Conservation (phyloP, 1,140 invertebrate genomes). For the Heliconius nattereri region DNA sequence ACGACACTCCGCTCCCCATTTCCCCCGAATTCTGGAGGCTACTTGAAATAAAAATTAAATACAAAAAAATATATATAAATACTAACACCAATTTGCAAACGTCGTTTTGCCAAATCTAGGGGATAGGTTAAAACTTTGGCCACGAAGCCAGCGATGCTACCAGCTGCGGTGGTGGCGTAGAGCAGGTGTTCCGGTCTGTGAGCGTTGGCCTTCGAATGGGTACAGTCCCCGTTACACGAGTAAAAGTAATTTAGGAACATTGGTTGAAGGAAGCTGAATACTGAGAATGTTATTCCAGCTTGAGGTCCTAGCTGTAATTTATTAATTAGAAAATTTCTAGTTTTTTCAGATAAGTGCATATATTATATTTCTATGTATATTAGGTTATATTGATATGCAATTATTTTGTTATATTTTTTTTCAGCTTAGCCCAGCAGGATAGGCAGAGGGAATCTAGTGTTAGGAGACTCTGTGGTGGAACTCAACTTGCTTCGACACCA, state of each 20-base stretch:
- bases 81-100: slow-evolving; percentile 66
- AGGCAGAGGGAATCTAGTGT: too few relatives aligned
- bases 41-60: too few relatives aligned
- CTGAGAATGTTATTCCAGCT: slow-evolving; percentile 62
- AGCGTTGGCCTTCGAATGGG: slow-evolving; percentile 24
- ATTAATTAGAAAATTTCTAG: too few relatives aligned
- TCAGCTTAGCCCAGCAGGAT: too few relatives aligned
- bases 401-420: too few relatives aligned
- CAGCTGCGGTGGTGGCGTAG: slow-evolving; percentile 58
- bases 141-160: slow-evolving; percentile 53
- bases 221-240: slow-evolving; percentile 35
- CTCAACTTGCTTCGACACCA: too few relatives aligned
- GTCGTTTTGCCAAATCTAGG: slow-evolving; percentile 63
- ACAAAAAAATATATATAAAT: background rate
- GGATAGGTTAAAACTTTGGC: slow-evolving; percentile 67
- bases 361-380: too few relatives aligned
- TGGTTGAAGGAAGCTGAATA: slow-evolving; percentile 62
- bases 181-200: slow-evolving; percentile 52
- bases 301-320: slow-evolving; percentile 62
- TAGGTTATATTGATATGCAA: too few relatives aligned
- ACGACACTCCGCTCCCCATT: too few relatives aligned
- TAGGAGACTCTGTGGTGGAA: too few relatives aligned
- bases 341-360: background rate
- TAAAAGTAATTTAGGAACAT: slow-evolving; percentile 45
- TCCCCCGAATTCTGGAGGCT: too few relatives aligned